A percentile compares a stretch with the other conserved stretches of the same genome.
phyloP scores from a whole-genome alignment of 2,797 vertebrate species.

The Lerista edwardsae region DNA sequence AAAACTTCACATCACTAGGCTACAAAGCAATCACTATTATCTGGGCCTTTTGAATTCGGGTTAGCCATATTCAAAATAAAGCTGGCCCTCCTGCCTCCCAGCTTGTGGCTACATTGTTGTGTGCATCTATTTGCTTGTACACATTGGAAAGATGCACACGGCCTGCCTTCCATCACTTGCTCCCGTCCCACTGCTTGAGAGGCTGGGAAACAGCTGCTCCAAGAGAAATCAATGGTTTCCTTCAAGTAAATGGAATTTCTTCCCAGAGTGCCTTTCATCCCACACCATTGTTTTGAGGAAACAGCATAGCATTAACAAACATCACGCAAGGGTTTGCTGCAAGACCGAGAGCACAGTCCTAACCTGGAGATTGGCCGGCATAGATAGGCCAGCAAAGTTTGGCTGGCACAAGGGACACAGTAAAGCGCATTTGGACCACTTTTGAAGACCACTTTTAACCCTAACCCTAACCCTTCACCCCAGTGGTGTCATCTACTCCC shows the following conservation, averaged over 20 bases:
- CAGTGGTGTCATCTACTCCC: too few species aligned
- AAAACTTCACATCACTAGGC: neutral
- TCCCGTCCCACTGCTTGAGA: neutral
- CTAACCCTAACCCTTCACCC: too few species aligned
- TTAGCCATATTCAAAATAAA: neutral
- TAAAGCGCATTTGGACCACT: too few species aligned
- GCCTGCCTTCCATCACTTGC: neutral
- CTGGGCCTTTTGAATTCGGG: neutral
- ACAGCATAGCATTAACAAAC: too few species aligned
- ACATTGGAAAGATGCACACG: neutral
- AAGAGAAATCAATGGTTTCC: neutral
- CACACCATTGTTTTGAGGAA: conserved; percentile 27
- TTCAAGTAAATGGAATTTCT: neutral
- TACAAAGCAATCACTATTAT: neutral
- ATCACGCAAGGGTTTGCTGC: too few species aligned
- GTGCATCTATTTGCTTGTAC: neutral
- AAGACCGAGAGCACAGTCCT: neutral
- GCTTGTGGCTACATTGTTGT: neutral
- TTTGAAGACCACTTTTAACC: too few species aligned
- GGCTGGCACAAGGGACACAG: too few species aligned
- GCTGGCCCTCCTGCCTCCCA: neutral
- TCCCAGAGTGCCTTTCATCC: neutral
- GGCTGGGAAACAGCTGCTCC: neutral
- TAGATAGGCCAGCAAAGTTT: too few species aligned
- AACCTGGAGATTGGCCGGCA: too few species aligned